phyloP scores from a whole-genome alignment of 1,140 invertebrate genomes.

The Frieseomelitta varia region DNA sequence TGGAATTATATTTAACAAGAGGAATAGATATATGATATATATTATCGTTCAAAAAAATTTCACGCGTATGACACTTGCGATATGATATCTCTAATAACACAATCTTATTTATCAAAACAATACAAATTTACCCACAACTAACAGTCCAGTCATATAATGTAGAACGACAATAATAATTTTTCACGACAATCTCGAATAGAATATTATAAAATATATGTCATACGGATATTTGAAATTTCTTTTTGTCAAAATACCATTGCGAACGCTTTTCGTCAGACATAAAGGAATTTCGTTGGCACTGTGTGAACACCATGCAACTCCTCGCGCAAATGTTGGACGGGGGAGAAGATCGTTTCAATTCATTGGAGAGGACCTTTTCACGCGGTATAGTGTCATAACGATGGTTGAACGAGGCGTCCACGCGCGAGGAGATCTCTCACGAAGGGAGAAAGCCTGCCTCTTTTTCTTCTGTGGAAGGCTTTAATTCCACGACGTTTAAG shows the following conservation, averaged over 20 bases:
- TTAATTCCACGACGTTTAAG: conserved; percentile 38
- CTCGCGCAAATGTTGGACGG: neutral
- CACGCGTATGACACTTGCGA: no score
- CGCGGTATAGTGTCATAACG: neutral
- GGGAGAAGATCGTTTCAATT: neutral
- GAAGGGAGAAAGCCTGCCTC: neutral
- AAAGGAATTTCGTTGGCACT: neutral
- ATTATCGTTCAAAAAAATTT: no score
- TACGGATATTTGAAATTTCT: no score
- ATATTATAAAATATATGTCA: no score
- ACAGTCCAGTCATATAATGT: no score
- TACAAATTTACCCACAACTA: no score
- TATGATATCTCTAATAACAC: no score
- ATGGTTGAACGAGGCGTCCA: conserved; percentile 1
- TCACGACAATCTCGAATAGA: no score
- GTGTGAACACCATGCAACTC: neutral
- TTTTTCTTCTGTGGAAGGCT: neutral
- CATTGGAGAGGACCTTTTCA: neutral
- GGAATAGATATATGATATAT: no score
- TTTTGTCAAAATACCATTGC: neutral
- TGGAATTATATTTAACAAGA: no score
- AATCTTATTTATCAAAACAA: no score
- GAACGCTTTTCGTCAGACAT: neutral
- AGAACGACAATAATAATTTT: no score
- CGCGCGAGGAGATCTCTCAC: neutral